phyloP scores from a whole-genome alignment of 1,140 invertebrate genomes.

The Drosophila equinoxialis region DNA sequence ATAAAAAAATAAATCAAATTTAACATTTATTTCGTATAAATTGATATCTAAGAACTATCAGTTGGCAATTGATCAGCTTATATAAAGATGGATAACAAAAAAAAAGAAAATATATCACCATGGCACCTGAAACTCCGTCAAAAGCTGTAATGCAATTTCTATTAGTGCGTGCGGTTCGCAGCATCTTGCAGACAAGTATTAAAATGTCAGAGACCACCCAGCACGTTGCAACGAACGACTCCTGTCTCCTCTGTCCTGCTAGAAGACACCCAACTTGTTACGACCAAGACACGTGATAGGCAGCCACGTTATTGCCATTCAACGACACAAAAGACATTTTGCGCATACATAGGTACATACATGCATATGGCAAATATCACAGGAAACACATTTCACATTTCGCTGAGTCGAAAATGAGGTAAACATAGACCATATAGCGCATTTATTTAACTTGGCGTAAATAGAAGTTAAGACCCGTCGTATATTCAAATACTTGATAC shows the following conservation, averaged over 20 bases:
- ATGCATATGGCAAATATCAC: too few relatives aligned
- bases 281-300: constrained; percentile 12
- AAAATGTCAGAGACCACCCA: constrained; percentile 4
- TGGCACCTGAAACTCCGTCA: constrained; percentile 17
- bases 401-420: not conserved
- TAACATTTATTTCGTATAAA: not conserved
- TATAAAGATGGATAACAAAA: constrained; percentile 37
- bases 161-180: not conserved
- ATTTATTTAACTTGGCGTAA: too few relatives aligned
- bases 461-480: too few relatives aligned
- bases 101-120: too few relatives aligned
- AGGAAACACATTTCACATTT: not conserved
- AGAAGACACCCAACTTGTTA: constrained; percentile 19
- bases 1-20: not conserved
- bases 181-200: constrained; percentile 1
- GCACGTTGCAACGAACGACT: not conserved
- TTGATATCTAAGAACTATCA: constrained; percentile 26
- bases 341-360: not conserved
- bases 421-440: too few relatives aligned
- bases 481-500: too few relatives aligned
- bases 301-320: constrained; percentile 22
- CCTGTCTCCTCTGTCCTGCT: not conserved
- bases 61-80: constrained; percentile 76
- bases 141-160: not conserved
- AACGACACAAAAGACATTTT: constrained; percentile 11